phyloP scores from a whole-genome alignment of 2,888 invertebrate genomes.

The Pterostichus madidus region DNA sequence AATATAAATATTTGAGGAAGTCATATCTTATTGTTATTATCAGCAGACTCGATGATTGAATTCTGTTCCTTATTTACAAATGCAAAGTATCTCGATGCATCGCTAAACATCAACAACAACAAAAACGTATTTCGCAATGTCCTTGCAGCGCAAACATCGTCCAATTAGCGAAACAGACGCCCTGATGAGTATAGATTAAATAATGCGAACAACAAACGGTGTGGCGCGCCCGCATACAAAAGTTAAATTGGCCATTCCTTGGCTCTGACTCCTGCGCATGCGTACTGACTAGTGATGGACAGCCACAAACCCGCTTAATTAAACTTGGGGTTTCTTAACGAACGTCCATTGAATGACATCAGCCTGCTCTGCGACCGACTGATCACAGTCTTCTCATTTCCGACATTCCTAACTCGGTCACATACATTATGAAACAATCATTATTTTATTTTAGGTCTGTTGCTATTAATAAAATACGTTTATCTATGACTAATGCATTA shows the following conservation, averaged over 20 bases:
- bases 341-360: conserved; percentile 56
- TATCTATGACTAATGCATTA: no score
- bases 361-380: neutral
- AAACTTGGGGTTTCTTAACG: conserved; percentile 58
- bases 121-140: conserved; percentile 36
- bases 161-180: conserved; percentile 54
- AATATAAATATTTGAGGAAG: no score
- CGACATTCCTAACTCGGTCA: no score
- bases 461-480: no score
- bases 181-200: conserved; percentile 58
- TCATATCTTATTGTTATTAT: no score
- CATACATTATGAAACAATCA: no score
- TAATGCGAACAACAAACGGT: conserved; percentile 56
- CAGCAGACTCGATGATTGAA: no score
- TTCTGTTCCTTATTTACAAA: neutral
- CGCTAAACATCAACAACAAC: conserved; percentile 7
- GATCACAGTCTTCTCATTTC: neutral
- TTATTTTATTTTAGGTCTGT: no score
- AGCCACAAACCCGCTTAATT: conserved; percentile 50
- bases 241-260: conserved; percentile 61
- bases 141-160: conserved; percentile 39
- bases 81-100: neutral
- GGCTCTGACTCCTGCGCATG: conserved; percentile 31
- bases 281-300: neutral
- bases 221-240: conserved; percentile 59